phyloP scores from a whole-genome alignment of 2,888 invertebrate species.

The Latrodectus hesperus region DNA sequence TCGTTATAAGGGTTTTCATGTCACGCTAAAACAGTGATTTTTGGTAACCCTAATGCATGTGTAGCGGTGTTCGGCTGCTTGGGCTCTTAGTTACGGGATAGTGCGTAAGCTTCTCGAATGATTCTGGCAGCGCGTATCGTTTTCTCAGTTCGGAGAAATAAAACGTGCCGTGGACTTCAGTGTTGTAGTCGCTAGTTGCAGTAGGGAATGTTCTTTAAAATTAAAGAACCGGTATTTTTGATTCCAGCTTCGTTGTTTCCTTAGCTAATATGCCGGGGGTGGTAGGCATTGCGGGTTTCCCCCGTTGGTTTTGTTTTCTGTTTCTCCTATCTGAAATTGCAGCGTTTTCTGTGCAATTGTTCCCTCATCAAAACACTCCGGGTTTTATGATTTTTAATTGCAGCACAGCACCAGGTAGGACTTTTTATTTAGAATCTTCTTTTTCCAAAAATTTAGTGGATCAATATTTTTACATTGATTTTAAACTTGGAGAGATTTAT shows the following conservation, averaged over 20 bases:
- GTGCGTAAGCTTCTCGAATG: no score
- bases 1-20: no score
- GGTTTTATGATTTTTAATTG: conserved; percentile 44
- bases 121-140: no score
- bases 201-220: not conserved
- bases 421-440: conserved; percentile 44
- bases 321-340: conserved; percentile 4
- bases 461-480: conserved; percentile 30
- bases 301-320: conserved; percentile 4
- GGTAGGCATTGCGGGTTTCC: no score
- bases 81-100: not conserved
- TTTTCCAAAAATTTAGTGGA: not conserved
- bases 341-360: conserved; percentile 37
- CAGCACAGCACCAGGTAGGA: conserved; percentile 38
- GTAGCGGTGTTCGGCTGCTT: conserved; percentile 34
- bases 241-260: not conserved
- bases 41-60: conserved; percentile 27
- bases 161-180: not conserved
- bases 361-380: conserved; percentile 31
- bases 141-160: no score
- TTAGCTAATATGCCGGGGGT: not conserved
- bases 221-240: not conserved
- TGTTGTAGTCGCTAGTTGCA: conserved; percentile 16
- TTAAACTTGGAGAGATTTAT: conserved; percentile 34
- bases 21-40: not conserved